Evolutionary conservation across 2,113 vertebrate species (phyloP).

Genomic region (Oryzias celebensis): DNA sequence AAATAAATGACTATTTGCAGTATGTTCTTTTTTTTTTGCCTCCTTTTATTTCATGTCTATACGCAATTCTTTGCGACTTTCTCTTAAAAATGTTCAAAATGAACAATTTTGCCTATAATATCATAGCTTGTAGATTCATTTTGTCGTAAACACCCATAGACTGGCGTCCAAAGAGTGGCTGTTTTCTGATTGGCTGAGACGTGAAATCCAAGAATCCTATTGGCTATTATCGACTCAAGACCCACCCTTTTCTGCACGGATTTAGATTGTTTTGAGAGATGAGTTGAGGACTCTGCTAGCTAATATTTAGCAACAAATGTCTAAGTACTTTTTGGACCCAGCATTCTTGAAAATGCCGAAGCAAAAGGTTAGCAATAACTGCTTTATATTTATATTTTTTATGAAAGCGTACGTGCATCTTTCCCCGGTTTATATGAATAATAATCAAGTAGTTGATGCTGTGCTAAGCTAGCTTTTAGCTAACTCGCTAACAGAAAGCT

Average conservation of each 20-base stretch:
- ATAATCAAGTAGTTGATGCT: conserved; percentile 31
- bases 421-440: neutral
- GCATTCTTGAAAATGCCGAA: conserved; percentile 59
- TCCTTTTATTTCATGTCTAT: too few species aligned
- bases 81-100: neutral
- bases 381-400: neutral
- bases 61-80: neutral
- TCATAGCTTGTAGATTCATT: neutral
- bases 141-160: neutral
- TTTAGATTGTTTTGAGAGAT: conserved; percentile 74
- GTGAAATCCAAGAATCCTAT: conserved; percentile 17
- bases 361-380: conserved; percentile 55
- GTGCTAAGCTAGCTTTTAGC: conserved; percentile 47
- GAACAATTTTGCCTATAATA: neutral
- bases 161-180: too few species aligned
- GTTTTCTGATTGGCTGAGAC: conserved; percentile 41
- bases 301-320: conserved; percentile 51
- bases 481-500: conserved; percentile 47
- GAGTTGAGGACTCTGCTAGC: conserved; percentile 58
- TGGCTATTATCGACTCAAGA: conserved; percentile 20
- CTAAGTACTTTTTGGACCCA: conserved; percentile 56
- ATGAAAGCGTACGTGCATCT: neutral
- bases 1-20: conserved; percentile 87
- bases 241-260: neutral
- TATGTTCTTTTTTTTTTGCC: conserved; percentile 33